Percentiles rank a stretch among this genome's conserved stretches.
Evolutionary conservation across 2,888 invertebrate genomes (phyloP).

Genomic region (Deladenus siricidicola): DNA sequence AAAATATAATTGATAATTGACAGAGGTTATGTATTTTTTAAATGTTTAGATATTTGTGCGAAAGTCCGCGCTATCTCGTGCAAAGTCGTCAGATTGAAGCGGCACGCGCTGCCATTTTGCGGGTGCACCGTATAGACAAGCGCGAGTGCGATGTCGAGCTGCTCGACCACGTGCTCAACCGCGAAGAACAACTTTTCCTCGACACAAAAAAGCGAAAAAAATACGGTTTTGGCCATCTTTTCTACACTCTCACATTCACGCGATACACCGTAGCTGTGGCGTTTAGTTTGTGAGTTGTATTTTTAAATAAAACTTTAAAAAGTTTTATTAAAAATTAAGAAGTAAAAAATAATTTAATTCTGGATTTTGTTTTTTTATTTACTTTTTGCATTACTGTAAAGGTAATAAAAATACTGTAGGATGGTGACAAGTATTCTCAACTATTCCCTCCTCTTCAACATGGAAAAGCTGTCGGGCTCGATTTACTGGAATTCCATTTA

Average conservation of each 20-base stretch:
- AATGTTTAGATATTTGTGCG: slow-evolving; percentile 35
- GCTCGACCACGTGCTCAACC: slow-evolving; percentile 23
- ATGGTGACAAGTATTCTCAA: slow-evolving; percentile 38
- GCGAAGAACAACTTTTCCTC: slow-evolving; percentile 17
- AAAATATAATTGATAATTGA: too few relatives aligned
- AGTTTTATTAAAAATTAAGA: background rate
- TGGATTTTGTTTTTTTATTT: too few relatives aligned
- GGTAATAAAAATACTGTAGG: slow-evolving; percentile 24
- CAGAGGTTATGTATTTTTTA: too few relatives aligned
- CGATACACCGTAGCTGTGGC: slow-evolving; percentile 27
- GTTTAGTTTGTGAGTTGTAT: slow-evolving; percentile 30
- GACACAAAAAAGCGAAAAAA: slow-evolving; percentile 23
- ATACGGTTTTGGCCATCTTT: slow-evolving; percentile 34
- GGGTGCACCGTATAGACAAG: slow-evolving; percentile 4
- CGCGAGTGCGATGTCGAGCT: slow-evolving; percentile 29
- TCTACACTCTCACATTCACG: slow-evolving; percentile 37
- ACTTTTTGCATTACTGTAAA: too few relatives aligned
- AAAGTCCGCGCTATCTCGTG: slow-evolving; percentile 44
- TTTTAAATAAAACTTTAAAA: background rate
- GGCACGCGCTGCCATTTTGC: slow-evolving; percentile 32
- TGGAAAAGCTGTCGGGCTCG: slow-evolving; percentile 35
- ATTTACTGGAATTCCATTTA: slow-evolving; percentile 40
- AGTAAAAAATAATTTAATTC: too few relatives aligned
- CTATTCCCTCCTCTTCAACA: slow-evolving; percentile 45
- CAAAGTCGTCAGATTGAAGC: slow-evolving; percentile 44